Evolutionary conservation across 2,113 vertebrate species (phyloP), one percentile per base, ranked within the genome.

Genomic region (Peucedramus taeniatus): DNA sequence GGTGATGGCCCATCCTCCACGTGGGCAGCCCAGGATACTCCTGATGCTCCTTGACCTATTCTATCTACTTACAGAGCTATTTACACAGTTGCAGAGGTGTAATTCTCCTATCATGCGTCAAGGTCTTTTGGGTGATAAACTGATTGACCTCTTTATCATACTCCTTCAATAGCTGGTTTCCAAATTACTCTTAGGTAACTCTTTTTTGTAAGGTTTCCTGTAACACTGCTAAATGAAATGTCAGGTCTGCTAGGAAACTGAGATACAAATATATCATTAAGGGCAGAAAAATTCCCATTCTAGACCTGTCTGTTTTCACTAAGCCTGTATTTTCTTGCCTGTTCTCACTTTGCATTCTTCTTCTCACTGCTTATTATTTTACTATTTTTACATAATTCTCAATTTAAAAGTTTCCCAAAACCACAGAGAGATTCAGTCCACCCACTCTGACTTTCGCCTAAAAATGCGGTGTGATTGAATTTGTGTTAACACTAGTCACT

Each of bases 71-170:
- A 45, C 1, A 65, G 49, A 83, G 59, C 66, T 95, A 14, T 92
- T 94, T 90, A 91, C 75, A 53, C 28, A 69, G 72, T 44, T 77
- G 76, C 80, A 94, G 82, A 87, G 66, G 59, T 77, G 71, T 87
- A 80, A 83, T 86, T 90, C 90, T 92, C 49, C 61, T 92, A 33
- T 72, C 45, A 2, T 30, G 18, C 0, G 15, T 79, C 85, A 94
- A 95, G 85, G 61, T 85, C 85, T 85, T 75, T 39, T 56, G 45
- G 54, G 24, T 76, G 82, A 83, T 89, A 87, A 87, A 71, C 72
- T 61, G 64, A 61, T 74, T 81, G 70, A 71, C 78, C 49, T 87
- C 49, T 86, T 86, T 81, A 49, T 68, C 65, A 22, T 77, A 30
- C 10, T 80, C 49, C 33, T 77, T 90, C 83, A 57, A 1, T 31